phyloP scores from a whole-genome alignment of 2,113 vertebrate genomes.

The Etheostoma spectabile region DNA sequence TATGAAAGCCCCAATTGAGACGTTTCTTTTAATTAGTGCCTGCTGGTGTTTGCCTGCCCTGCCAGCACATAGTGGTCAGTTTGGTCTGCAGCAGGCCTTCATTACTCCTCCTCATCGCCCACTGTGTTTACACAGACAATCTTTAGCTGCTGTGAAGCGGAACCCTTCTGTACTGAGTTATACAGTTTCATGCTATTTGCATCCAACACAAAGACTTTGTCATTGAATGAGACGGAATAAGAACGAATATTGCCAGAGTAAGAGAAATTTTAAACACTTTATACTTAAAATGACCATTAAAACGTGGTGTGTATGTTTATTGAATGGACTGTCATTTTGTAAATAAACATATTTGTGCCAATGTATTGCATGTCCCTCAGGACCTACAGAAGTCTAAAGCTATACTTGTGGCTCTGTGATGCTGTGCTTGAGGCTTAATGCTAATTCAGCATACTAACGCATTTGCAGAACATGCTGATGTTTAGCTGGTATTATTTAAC shows the following conservation, averaged over 20 bases:
- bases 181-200: slow-evolving; percentile 1
- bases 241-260: background rate
- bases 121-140: slow-evolving; percentile 18
- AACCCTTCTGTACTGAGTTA: background rate
- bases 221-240: background rate
- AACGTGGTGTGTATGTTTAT: background rate
- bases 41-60: slow-evolving; percentile 36
- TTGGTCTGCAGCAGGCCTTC: slow-evolving; percentile 20
- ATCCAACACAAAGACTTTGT: background rate
- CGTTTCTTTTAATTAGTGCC: slow-evolving; percentile 50
- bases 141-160: slow-evolving; percentile 7
- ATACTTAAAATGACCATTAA: background rate
- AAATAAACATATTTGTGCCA: background rate
- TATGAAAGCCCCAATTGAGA: slow-evolving; percentile 4
- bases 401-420: background rate
- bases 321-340: no score
- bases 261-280: background rate
- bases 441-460: background rate
- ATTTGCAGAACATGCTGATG: background rate
- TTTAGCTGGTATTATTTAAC: background rate
- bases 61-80: slow-evolving; percentile 52
- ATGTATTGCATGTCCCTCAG: background rate
- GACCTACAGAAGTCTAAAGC: background rate
- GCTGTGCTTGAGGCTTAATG: slow-evolving; percentile 2
- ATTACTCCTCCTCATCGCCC: slow-evolving; percentile 37